These are phyloP conservation scores for Buceros bicornis DNA, from an alignment of 2,797 vertebrate genomes.

Conservation along the genomic window DNA sequence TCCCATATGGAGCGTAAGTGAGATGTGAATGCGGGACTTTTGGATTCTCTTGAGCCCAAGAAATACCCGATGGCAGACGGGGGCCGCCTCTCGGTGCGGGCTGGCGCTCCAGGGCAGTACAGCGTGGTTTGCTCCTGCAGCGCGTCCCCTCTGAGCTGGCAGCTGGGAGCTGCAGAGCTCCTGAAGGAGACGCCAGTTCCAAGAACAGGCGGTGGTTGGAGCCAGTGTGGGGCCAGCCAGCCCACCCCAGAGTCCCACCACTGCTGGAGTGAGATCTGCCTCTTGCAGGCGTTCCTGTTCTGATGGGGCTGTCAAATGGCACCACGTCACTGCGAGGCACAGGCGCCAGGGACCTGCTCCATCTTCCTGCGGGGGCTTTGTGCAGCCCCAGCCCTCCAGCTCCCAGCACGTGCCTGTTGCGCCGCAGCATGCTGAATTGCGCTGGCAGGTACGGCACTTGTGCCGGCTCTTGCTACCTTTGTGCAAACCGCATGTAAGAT, in stretches of 20 bases:
- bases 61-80: neutral
- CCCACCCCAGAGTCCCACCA: fast-evolving
- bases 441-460: too few species aligned
- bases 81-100: fast-evolving
- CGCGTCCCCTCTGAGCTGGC: fast-evolving
- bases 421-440: neutral
- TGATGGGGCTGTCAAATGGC: fast-evolving
- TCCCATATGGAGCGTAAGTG: neutral
- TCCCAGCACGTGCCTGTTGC: neutral
- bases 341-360: neutral
- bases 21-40: neutral
- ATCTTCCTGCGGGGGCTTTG: neutral
- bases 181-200: fast-evolving
- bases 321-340: fast-evolving
- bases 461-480: neutral
- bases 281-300: neutral
- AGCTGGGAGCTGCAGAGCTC: neutral
- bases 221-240: neutral
- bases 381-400: neutral
- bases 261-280: too few species aligned
- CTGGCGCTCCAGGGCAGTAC: fast-evolving
- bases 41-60: neutral
- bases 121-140: fast-evolving
- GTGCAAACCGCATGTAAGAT: fast-evolving
- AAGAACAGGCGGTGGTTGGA: neutral